Percentiles rank a stretch among this genome's conserved stretches.
Conservation (phyloP, 1,140 invertebrate genomes). For the Sycophila sp. region DNA sequence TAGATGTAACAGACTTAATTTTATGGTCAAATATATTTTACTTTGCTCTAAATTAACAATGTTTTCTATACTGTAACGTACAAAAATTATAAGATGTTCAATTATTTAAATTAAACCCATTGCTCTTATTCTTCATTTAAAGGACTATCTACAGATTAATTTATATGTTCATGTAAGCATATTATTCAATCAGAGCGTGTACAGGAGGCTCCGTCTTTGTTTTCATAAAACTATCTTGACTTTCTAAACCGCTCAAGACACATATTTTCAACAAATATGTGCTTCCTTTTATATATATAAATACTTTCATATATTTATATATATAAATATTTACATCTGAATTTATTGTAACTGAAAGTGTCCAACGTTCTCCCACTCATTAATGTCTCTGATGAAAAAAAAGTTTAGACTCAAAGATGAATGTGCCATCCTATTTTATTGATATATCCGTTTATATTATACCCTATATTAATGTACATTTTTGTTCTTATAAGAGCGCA, state of each 20-base stretch:
- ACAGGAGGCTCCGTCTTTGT: conserved; percentile 46
- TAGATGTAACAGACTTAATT: conserved; percentile 32
- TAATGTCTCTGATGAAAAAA: conserved; percentile 46
- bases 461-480: conserved; percentile 62
- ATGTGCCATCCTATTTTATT: conserved; percentile 53
- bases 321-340: conserved; percentile 50
- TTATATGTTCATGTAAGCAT: conserved; percentile 52
- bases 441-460: conserved; percentile 42
- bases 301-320: conserved; percentile 49
- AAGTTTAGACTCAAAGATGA: conserved; percentile 48
- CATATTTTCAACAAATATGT: conserved; percentile 53
- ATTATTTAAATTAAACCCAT: conserved; percentile 63
- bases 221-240: conserved; percentile 30
- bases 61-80: conserved; percentile 59
- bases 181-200: conserved; percentile 50
- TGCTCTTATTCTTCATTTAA: conserved; percentile 52
- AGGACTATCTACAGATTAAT: conserved; percentile 64
- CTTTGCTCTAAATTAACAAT: conserved; percentile 56
- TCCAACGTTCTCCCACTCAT: conserved; percentile 37
- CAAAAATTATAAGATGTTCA: conserved; percentile 63
- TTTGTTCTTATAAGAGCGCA: conserved; percentile 56
- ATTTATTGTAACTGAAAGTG: conserved; percentile 43
- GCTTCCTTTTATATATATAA: conserved; percentile 47
- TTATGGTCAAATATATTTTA: conserved; percentile 31
- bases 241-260: conserved; percentile 43